Conservation (phyloP, 2,797 vertebrate species). For the Otus scops region DNA sequence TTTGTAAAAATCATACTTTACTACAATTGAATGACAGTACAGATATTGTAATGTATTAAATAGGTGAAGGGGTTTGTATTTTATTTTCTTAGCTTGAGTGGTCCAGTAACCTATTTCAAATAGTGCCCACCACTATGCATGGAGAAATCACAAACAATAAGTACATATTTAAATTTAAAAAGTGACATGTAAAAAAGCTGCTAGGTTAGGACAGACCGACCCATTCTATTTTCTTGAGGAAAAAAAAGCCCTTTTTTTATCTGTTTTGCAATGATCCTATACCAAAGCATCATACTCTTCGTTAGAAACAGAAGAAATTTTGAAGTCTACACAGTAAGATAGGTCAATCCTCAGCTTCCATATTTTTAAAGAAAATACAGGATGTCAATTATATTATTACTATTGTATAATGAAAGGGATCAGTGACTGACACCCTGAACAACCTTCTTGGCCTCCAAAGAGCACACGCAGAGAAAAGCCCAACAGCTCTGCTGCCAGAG, state of each 20-base stretch:
- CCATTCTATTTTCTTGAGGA: background rate
- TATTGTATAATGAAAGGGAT: fast-evolving
- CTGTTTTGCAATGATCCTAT: background rate
- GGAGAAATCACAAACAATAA: background rate
- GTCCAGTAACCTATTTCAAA: background rate
- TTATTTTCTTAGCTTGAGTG: background rate
- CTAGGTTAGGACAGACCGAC: background rate
- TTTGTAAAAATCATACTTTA: background rate
- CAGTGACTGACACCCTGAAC: background rate
- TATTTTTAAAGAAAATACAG: background rate
- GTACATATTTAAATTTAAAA: background rate
- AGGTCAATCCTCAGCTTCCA: background rate
- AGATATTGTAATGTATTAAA: background rate
- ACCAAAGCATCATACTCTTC: background rate
- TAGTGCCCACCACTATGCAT: background rate
- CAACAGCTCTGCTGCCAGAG: background rate
- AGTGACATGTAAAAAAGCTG: background rate
- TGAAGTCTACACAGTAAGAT: background rate
- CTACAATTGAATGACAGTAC: background rate
- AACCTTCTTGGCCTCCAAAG: background rate
- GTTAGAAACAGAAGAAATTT: background rate
- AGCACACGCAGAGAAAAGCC: fast-evolving
- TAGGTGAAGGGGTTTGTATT: background rate
- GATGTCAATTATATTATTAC: background rate
- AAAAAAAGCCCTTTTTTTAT: background rate